Conservation (phyloP, 2,797 vertebrate genomes). For the Artibeus lituratus region DNA sequence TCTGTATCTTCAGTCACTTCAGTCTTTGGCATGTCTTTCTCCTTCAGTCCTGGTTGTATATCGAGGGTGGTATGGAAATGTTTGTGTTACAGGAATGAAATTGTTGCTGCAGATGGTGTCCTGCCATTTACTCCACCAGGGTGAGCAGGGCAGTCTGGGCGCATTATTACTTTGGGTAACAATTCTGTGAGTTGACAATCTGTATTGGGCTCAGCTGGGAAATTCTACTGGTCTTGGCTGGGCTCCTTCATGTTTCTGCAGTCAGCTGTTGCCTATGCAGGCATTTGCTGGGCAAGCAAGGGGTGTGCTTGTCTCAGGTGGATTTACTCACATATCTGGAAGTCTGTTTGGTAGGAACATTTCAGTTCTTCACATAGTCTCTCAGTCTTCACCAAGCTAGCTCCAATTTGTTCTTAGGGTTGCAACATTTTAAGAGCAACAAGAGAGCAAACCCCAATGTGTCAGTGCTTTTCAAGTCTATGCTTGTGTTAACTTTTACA, state of each 20-base stretch:
- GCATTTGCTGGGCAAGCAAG: not conserved
- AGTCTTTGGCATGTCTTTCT: not conserved
- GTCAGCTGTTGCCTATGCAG: not conserved
- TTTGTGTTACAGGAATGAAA: not conserved
- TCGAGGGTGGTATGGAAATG: not conserved
- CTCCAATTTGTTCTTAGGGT: not conserved
- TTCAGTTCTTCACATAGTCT: not conserved
- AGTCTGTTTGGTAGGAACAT: not conserved
- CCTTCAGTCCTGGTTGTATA: not conserved
- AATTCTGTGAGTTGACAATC: not conserved
- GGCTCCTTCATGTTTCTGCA: not conserved
- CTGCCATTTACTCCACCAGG: not conserved
- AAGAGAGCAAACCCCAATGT: accelerated
- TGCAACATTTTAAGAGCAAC: not conserved
- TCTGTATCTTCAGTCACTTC: not conserved
- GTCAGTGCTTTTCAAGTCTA: not conserved
- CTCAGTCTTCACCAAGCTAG: not conserved
- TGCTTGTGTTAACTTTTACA: not conserved
- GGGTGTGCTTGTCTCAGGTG: not conserved
- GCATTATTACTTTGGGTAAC: not conserved
- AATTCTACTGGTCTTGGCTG: not conserved
- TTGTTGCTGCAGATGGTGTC: not conserved
- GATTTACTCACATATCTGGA: not conserved
- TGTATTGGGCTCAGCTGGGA: not conserved
- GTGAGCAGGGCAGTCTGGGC: not conserved